Evolutionary conservation across 2,797 vertebrate species (phyloP), one percentile per base, ranked within the genome.

Genomic region (Paedocypris micromegethes): DNA sequence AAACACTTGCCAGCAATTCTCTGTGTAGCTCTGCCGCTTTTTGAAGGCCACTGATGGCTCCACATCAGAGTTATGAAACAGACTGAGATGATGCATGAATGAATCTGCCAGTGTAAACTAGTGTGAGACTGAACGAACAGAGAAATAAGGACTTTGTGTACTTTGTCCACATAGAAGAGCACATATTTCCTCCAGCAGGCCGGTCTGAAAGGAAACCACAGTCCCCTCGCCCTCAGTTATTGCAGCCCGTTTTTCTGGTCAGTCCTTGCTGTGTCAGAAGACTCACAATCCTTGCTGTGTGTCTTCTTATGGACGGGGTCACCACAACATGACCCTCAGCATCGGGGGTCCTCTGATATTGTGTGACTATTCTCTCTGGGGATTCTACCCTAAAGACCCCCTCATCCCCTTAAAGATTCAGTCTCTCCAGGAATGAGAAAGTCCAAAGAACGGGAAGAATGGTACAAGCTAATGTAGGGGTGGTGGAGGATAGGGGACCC

Each of bases 341-440:
- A 59, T 51, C 44, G 72, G 66, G 51, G 59, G 77, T 55, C 66
- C 41, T 59, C 46, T 47, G 6, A 46, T 50, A 58, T 65, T 68
- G 58, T 61, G 54, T 62, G 55, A 60, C 39, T 55, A 59, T 75
- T 75, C 57, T 66, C 70, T 72, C 59, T 9, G 58, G 58, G 64
- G 62, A 64, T 72, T 66, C 66, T 66, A 50, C 60, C 64, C 68
- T 69, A 51, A 72, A 4, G 41, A 57, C 52, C 45, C 57, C 72
- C 66, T 54, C 51, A 7, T 6, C 7, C 37, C 58, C 9, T 62
- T 73, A 73, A 64, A 75, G 64, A 57, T 71, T 38, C 64, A 73
- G 75, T 68, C 73, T 62, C 70, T 68, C 58, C 58, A 64, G 71
- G 73, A 77, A 79, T 75, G 73, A 75, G 50, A 50, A 51, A 44